Conservation (phyloP, 2,888 invertebrate species). For the Rhorus exstirpatorius region DNA sequence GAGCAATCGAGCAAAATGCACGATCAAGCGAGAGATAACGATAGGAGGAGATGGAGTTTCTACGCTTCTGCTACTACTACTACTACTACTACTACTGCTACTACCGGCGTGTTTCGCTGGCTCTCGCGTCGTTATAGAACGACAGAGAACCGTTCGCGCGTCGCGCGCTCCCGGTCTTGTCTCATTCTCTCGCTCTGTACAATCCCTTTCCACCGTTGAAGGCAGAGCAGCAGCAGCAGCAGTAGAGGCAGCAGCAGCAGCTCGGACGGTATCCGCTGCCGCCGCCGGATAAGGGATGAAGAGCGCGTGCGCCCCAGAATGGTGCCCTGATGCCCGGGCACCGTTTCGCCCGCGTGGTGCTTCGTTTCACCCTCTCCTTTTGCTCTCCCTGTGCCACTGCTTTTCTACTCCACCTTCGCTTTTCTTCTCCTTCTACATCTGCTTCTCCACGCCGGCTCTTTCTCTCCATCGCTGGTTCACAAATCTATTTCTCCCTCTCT, state of each 20-base stretch:
- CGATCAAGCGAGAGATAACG: slow-evolving; percentile 48
- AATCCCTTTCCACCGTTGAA: slow-evolving; percentile 11
- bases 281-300: slow-evolving; percentile 52
- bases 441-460: slow-evolving; percentile 25
- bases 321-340: slow-evolving; percentile 85
- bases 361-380: slow-evolving; percentile 39
- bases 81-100: slow-evolving; percentile 12
- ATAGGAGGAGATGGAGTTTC: slow-evolving; percentile 23
- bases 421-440: slow-evolving; percentile 39
- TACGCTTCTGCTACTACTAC: slow-evolving; percentile 6
- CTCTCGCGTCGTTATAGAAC: slow-evolving; percentile 43
- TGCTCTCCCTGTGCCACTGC: slow-evolving; percentile 24
- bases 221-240: slow-evolving; percentile 28
- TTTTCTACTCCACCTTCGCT: slow-evolving; percentile 23
- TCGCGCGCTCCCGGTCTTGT: slow-evolving; percentile 10
- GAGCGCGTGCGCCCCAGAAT: slow-evolving; percentile 72
- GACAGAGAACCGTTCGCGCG: slow-evolving; percentile 44
- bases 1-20: slow-evolving; percentile 45
- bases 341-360: slow-evolving; percentile 70
- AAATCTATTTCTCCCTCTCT: slow-evolving; percentile 63
- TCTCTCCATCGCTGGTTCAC: slow-evolving; percentile 64
- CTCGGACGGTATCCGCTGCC: slow-evolving; percentile 63
- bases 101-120: slow-evolving; percentile 24
- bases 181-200: slow-evolving; percentile 45
- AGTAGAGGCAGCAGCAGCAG: slow-evolving; percentile 51